Evolutionary conservation across 2,797 vertebrate genomes (phyloP), one percentile per base, ranked within the genome.

Genomic region (Varecia variegata): DNA sequence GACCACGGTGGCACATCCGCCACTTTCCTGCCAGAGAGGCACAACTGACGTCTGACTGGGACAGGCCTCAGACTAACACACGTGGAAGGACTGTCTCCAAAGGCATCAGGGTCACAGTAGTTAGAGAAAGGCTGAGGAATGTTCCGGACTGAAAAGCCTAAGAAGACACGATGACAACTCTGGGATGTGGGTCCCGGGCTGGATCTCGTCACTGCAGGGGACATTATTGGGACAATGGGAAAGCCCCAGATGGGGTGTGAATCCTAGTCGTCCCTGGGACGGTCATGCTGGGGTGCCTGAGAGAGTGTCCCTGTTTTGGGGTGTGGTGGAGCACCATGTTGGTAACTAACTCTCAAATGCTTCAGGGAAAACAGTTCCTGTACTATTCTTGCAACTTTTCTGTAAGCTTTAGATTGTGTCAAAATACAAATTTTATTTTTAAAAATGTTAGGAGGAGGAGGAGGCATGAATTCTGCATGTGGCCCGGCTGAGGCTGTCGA

Each of bases 221-320:
- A 38, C 4, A 2, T 40, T 14, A 5, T 4, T 3, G 32, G 80
- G 45, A 43, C 74, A 18, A 25, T 17, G 5, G 0, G n/a, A 25
- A 23, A 73, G 83, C 76, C 60, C 27, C 2, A 14, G 52, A 18
- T 8, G 56, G 27, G 47, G 45, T 35, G 58, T 65, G 38, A 15
- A 17, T 47, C 38, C 35, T 11, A 7, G 3, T 5, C 2, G 3
- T 38, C 17, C 18, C 56, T 38, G 7, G 14, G 43, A 38, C 3
- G 1, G 0, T 17, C 13, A 12, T 2, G 2, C 3, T 13, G 4
- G 43, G 25, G 4, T 18, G 10, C 7, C 5, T 40, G 9, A 3
- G 43, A 54, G 15, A 21, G n/a, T 30, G n/a, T 58, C 32, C 27
- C 17, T 35, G 50, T 15, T 30, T 10, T 20, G 40, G 65, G 21